phyloP scores from a whole-genome alignment of 37 sponge, comb jelly and placozoan genomes.

The Amphimedon queenslandica region DNA sequence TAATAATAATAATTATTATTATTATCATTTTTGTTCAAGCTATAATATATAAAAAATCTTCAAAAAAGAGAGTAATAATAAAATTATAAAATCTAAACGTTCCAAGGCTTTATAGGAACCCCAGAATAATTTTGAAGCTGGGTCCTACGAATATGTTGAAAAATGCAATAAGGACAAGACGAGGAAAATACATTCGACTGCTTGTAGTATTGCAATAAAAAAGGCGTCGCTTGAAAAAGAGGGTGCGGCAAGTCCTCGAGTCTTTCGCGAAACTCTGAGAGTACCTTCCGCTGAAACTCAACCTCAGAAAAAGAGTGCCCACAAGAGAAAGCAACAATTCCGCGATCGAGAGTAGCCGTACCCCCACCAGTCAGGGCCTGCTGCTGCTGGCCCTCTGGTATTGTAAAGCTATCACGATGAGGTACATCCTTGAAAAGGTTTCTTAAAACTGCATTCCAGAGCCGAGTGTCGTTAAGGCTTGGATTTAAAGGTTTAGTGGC shows the following conservation, averaged over 20 bases:
- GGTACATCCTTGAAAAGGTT: slow-evolving; percentile 41
- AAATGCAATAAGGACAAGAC: slow-evolving; percentile 71
- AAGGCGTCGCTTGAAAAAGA: slow-evolving; percentile 13
- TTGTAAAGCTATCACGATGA: slow-evolving; percentile 1
- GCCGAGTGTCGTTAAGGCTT: slow-evolving; percentile 10
- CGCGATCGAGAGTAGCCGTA: not conserved
- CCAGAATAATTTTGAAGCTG: slow-evolving; percentile 39
- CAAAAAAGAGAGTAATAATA: not conserved
- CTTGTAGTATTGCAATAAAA: slow-evolving; percentile 28
- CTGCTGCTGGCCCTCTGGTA: slow-evolving; percentile 13
- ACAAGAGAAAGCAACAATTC: slow-evolving; percentile 58
- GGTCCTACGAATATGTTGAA: slow-evolving; percentile 44
- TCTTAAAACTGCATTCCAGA: slow-evolving; percentile 52
- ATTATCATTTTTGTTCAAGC: not conserved
- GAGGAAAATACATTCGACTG: slow-evolving; percentile 14
- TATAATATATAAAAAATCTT: not conserved
- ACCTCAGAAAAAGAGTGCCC: slow-evolving; percentile 48
- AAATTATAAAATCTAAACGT: not conserved
- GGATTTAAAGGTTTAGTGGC: slow-evolving; percentile 17
- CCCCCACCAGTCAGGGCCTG: not conserved
- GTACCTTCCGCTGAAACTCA: slow-evolving; percentile 28
- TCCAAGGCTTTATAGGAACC: slow-evolving; percentile 67
- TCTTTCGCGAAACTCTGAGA: slow-evolving; percentile 49
- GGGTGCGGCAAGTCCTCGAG: slow-evolving; percentile 38
- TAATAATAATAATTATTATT: not conserved